These are phyloP conservation scores for Chaetops frenatus DNA, from an alignment of 2,113 vertebrate genomes.

Conservation along the genomic window DNA sequence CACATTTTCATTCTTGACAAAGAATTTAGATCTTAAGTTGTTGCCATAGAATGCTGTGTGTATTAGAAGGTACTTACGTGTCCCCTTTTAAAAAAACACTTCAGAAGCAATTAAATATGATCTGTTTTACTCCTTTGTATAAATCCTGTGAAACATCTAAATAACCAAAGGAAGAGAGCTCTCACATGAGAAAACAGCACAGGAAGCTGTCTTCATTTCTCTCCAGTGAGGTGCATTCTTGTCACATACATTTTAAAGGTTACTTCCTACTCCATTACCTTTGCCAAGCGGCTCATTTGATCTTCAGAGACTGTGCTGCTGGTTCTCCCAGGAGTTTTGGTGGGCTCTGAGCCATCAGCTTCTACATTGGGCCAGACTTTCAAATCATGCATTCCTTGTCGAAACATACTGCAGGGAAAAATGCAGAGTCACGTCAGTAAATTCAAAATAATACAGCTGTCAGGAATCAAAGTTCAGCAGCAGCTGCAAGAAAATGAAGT, in stretches of 20 bases:
- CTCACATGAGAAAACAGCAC: not conserved
- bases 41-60: not conserved
- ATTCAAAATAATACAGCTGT: not conserved
- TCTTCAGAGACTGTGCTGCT: constrained; percentile 92
- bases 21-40: not conserved
- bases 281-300: constrained; percentile 96
- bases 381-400: constrained; percentile 98
- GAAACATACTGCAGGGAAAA: constrained; percentile 84
- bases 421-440: not conserved
- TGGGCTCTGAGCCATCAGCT: constrained; percentile 91
- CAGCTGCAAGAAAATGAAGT: not conserved
- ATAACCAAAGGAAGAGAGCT: not conserved
- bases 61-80: not conserved
- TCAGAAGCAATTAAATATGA: not conserved
- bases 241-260: not conserved
- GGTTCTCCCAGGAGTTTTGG: constrained; percentile 90
- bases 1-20: not conserved
- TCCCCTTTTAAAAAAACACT: not conserved
- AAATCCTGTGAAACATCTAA: not conserved
- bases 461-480: not conserved
- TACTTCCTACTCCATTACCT: constrained; percentile 75
- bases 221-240: not conserved
- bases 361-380: constrained; percentile 97
- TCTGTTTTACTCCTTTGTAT: not conserved
- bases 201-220: not conserved